phyloP scores from a whole-genome alignment of 2,113 vertebrate genomes.

The Hippopotamus amphibius region DNA sequence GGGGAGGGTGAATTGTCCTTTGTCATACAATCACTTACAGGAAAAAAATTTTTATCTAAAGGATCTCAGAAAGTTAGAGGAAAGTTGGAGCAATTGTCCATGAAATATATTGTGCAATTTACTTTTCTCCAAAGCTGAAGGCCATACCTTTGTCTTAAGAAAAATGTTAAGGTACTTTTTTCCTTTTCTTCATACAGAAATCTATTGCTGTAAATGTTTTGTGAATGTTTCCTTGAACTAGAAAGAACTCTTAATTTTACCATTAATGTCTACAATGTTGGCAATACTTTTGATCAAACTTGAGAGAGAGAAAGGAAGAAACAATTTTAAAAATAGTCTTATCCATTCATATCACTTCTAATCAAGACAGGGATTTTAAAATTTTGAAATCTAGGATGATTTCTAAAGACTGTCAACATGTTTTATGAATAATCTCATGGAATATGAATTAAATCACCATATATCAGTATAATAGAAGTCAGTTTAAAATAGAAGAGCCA shows the following conservation, averaged over 20 bases:
- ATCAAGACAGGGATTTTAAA: background rate
- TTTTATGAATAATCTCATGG: background rate
- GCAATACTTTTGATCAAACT: background rate
- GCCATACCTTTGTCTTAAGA: background rate
- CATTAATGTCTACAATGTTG: conserved; percentile 1
- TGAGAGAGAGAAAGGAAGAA: background rate
- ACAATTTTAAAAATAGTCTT: background rate
- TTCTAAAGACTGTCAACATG: background rate
- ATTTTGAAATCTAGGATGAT: conserved; percentile 26
- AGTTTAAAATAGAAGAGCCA: background rate
- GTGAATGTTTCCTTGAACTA: background rate
- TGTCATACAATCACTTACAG: background rate
- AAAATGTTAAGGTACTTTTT: background rate
- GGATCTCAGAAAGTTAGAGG: background rate
- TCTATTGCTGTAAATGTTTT: background rate
- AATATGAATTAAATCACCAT: conserved; percentile 27
- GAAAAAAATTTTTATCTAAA: background rate
- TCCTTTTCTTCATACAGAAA: background rate
- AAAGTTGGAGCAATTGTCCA: background rate
- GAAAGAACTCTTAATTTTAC: conserved; percentile 46
- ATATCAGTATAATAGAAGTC: background rate
- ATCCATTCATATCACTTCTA: background rate
- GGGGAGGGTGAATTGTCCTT: background rate
- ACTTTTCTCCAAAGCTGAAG: conserved; percentile 6
- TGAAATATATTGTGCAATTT: background rate